Evolutionary conservation across 1,140 invertebrate species (phyloP), one percentile per base, ranked within the genome.

Genomic region (Drosophila carrolli): DNA sequence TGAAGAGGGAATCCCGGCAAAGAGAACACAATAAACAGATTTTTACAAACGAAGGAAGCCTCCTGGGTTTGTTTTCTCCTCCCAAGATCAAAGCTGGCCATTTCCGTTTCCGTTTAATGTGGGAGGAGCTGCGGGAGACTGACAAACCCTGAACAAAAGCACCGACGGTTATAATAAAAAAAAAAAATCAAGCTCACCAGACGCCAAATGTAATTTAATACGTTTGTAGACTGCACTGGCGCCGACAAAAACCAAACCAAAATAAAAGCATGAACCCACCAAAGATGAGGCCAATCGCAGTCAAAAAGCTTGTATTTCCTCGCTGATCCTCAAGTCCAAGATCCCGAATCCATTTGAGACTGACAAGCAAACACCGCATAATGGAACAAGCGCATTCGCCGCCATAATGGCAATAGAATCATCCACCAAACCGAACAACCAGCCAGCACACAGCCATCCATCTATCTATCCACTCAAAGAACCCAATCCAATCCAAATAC

Each of bases 341-440:
- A 44, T 70, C 40, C 32, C 61, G 78, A 77, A 81, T 81, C 79
- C 81, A 84, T 85, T 84, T 81, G 81, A 85, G 73, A 66, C 81
- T 77, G 81, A 83, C 80, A 83, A 81, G 73, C 48, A 76, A 58
- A 70, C 60, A 67, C 65, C 67, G 80, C 77, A 88, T 84, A 89
- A 81, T 89, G 80, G 75, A 88, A 88, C 84, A 88, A 72, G 82
- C 78, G 62, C 68, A 72, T 78, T 75, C 71, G 62, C 68, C 44
- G 65, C 83, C 68, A 86, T 75, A 81, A 81, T 81, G 78, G 82
- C 75, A 86, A 85, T 81, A 85, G 81, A 85, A 85, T 60, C 65
- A 56, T 71, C 74, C 74, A 29, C 53, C 56, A 38, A 38, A 7
- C 50, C 50, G 32, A 53, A 37, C 50, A 19, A 37, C 54, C 73